phyloP scores from a whole-genome alignment of 2,888 invertebrate genomes.

The Pterostichus madidus region DNA sequence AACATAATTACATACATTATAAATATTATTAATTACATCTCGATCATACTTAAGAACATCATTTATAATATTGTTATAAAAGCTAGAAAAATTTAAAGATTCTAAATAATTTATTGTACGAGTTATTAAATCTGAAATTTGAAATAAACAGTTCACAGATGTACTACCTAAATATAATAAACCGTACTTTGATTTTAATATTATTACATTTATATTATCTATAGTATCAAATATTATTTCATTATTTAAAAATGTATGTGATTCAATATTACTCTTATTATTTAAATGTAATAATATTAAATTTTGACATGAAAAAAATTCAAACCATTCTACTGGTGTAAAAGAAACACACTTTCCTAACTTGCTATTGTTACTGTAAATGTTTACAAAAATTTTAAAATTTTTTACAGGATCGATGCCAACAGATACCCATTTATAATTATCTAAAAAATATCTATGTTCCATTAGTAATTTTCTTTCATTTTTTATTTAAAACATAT shows the following conservation, averaged over 20 bases:
- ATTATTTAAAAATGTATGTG: no score
- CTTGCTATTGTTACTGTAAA: neutral
- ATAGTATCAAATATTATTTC: no score
- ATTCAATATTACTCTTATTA: no score
- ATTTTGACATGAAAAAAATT: neutral
- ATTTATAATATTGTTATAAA: no score
- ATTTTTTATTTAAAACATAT: no score
- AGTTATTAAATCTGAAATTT: neutral
- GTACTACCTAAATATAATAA: neutral
- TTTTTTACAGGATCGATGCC: neutral
- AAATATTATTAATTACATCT: neutral
- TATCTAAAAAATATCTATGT: neutral
- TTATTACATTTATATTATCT: no score
- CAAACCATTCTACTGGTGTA: neutral
- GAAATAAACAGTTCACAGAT: neutral
- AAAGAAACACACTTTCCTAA: conserved; percentile 8
- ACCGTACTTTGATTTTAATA: neutral
- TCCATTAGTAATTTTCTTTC: no score
- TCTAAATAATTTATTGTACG: conserved; percentile 10
- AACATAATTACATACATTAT: neutral
- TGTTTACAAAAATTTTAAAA: neutral
- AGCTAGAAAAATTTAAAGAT: neutral
- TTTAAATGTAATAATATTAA: no score
- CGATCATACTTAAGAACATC: neutral
- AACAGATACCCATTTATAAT: conserved; percentile 6